phyloP scores from a whole-genome alignment of 2,113 vertebrate species.

The Leucoraja erinaceus region DNA sequence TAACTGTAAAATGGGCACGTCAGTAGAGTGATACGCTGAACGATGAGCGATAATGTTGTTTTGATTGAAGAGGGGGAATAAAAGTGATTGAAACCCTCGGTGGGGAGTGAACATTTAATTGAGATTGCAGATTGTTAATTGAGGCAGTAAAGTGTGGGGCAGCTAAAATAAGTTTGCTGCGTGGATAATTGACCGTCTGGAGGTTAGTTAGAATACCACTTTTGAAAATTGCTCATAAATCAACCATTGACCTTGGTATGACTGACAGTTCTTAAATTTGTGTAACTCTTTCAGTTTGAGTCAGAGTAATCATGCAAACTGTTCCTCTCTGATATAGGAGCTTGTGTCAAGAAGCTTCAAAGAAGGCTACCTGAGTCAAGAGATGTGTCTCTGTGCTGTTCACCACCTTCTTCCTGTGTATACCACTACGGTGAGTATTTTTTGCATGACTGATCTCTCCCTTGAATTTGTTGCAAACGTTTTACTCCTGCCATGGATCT shows the following conservation, averaged over 20 bases:
- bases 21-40: background rate
- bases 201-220: background rate
- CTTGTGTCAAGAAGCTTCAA: constrained; percentile 64
- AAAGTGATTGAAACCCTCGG: background rate
- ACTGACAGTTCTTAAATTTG: too few relatives aligned
- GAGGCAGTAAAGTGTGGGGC: background rate
- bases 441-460: background rate
- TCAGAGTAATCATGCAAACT: background rate
- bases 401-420: constrained; percentile 66
- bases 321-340: constrained; percentile 56
- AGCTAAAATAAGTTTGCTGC: background rate
- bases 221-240: background rate
- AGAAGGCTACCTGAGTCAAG: constrained; percentile 67
- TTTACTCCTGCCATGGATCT: background rate
- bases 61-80: constrained; percentile 43
- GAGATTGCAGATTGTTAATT: background rate
- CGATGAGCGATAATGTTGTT: background rate
- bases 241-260: background rate
- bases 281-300: background rate
- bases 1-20: background rate
- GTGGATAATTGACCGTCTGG: too few relatives aligned
- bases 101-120: background rate
- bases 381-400: constrained; percentile 65
- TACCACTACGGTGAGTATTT: constrained; percentile 65
- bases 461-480: background rate